phyloP scores from a whole-genome alignment of 2,888 invertebrate genomes.

The Tipula unca region DNA sequence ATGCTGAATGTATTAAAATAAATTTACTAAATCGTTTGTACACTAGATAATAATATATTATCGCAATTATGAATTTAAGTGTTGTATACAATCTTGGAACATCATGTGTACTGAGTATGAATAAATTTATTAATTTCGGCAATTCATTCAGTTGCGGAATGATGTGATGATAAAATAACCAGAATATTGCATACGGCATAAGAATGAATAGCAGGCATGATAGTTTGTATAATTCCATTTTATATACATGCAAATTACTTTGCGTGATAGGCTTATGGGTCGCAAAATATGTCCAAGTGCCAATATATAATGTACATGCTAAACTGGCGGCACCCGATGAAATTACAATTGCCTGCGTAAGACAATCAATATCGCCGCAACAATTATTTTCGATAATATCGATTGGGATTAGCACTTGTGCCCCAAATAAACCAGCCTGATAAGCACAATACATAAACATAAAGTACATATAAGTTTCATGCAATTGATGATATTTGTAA shows the following conservation, averaged over 20 bases:
- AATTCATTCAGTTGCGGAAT: background rate
- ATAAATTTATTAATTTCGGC: background rate
- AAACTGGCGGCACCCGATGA: background rate
- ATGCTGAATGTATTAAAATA: background rate
- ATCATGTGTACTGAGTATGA: background rate
- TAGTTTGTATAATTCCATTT: background rate
- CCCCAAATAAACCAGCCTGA: background rate
- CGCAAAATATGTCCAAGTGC: background rate
- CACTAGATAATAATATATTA: background rate
- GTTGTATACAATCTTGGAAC: background rate
- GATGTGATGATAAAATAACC: background rate
- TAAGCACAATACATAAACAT: background rate
- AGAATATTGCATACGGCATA: background rate
- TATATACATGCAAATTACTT: background rate
- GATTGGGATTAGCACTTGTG: background rate
- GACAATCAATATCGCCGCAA: background rate
- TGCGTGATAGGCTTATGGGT: background rate
- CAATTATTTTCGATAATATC: background rate
- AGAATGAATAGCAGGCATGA: background rate
- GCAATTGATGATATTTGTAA: background rate
- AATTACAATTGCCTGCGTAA: background rate
- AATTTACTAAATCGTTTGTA: background rate
- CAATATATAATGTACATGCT: background rate
- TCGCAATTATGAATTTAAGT: background rate
- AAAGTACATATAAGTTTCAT: background rate